These are phyloP conservation scores for Pygocentrus nattereri DNA, from an alignment of 2,797 vertebrate species.

Conservation along the genomic window DNA sequence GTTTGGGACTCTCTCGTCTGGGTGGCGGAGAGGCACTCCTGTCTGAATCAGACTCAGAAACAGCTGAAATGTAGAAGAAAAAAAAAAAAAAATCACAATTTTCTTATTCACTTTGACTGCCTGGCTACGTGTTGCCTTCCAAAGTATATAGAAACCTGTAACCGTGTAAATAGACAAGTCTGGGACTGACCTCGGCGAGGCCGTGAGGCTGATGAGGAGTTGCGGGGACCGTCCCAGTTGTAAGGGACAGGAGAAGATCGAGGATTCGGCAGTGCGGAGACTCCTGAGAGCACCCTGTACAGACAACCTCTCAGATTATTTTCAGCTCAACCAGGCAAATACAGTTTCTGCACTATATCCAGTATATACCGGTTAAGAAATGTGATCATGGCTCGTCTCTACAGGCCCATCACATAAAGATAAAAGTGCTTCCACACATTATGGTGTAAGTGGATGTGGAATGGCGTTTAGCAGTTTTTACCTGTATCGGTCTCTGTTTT, in stretches of 20 bases:
- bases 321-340: constrained; percentile 24
- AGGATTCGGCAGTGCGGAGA: constrained; percentile 77
- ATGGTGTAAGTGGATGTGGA: neutral
- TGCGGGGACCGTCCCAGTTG: constrained; percentile 61
- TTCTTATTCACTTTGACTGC: neutral
- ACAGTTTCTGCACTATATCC: neutral
- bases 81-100: neutral
- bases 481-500: constrained; percentile 78
- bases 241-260: constrained; percentile 68
- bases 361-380: neutral
- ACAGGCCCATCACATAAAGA: neutral
- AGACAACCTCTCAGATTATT: neutral
- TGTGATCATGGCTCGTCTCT: neutral
- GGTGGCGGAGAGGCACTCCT: constrained; percentile 70
- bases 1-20: constrained; percentile 63
- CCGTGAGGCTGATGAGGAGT: constrained; percentile 69
- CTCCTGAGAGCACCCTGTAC: constrained; percentile 73
- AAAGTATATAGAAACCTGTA: neutral
- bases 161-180: neutral
- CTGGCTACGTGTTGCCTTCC: neutral
- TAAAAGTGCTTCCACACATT: neutral
- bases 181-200: constrained; percentile 69
- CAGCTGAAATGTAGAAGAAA: constrained; percentile 53
- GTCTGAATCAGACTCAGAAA: constrained; percentile 83
- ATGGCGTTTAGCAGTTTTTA: constrained; percentile 46